Conservation (phyloP, 2,113 vertebrate genomes). For the Todiramphus chloris region DNA sequence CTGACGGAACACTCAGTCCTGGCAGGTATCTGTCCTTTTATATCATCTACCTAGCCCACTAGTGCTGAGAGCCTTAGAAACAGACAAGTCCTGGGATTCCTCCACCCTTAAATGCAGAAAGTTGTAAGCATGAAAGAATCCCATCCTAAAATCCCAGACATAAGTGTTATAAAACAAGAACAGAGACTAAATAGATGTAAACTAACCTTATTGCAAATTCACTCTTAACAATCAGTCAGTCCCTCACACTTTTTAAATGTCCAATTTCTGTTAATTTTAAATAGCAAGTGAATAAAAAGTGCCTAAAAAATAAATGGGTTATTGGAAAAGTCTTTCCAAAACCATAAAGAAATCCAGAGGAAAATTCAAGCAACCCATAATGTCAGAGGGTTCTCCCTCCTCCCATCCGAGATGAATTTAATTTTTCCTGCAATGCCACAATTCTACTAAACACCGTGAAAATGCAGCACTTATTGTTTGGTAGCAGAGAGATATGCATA, state of each 20-base stretch:
- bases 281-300: neutral
- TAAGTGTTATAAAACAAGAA: neutral
- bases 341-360: neutral
- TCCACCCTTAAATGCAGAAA: neutral
- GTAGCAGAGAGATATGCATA: no score
- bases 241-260: neutral
- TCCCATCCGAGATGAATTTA: neutral
- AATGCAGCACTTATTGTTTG: neutral
- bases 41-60: neutral
- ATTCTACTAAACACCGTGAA: neutral
- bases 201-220: neutral
- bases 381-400: neutral
- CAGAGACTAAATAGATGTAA: neutral
- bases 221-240: neutral
- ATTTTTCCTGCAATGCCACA: neutral
- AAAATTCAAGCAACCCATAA: neutral
- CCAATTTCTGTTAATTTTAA: neutral
- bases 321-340: neutral
- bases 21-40: neutral
- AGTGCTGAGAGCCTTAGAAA: neutral
- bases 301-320: fast-evolving
- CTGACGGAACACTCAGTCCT: neutral
- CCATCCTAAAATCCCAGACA: neutral
- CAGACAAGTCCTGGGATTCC: neutral
- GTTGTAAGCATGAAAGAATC: neutral